Base-by-base conservation (phyloP, 1,140 invertebrate species). In the Dreissena polymorpha region DNA sequence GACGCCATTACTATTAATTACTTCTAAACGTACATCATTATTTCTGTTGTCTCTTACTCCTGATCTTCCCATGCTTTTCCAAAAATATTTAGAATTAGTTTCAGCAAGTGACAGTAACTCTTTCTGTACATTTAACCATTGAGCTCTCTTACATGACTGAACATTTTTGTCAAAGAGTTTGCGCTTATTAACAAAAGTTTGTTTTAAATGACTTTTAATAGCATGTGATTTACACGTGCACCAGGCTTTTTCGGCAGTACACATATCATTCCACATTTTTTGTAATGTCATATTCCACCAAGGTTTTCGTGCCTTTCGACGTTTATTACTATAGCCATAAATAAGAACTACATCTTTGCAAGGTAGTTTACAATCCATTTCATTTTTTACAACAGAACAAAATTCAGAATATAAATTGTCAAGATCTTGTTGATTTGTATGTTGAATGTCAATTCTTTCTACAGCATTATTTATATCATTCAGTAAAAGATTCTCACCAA, bases 241-340 rank as follows among this genome's bases (percentile, higher is more conserved):
- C 39, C 39, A 39, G 39, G 39, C 39, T 39, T 18, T 70, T 67
- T 67, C 68, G n/a, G 68, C 68, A 18, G 18, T 16, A 49, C 68
- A 70, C 25, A 70, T 10, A 50, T 18, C 68, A 70, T 70, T 70
- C 68, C 68, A 70, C 21, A 70, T n/a, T 16, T 50, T 27, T 39
- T 70, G 68, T 23, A 70, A 70, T 14, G 39, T 18, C 51, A n/a
- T 50, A 25, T 70, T 70, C 68, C 68, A 70, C 68, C 68, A 70
- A 39, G 68, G 68, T 70, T n/a, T 70, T 6, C 68, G 68, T 67
- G 13, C 39, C 39, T 39, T 39, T 39, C 39, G 39, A 39, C 39
- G 39, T 39, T 39, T 39, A 39, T 39, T 39, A 39, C 39, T 39
- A 39, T 39, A 39, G 39, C 39, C 39, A 39, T 39, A 39, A 39